A percentile compares a stretch with the other conserved stretches of the same genome.
Evolutionary conservation across 2,888 invertebrate genomes (phyloP).

Genomic region (Andrena chrysosceles): DNA sequence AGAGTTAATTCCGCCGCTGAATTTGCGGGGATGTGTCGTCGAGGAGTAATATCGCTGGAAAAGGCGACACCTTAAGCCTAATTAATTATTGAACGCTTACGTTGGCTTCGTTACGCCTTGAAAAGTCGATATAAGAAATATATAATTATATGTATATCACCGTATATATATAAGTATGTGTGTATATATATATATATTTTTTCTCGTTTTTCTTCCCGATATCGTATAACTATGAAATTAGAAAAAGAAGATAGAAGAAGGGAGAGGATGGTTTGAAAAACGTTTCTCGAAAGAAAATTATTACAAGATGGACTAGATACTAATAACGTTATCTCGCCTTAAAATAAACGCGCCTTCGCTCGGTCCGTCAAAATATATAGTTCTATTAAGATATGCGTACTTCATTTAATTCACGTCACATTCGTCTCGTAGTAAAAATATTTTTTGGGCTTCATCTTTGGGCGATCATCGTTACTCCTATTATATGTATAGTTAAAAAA

Average conservation of each 20-base stretch:
- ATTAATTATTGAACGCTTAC: conserved; percentile 59
- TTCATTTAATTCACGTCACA: conserved; percentile 43
- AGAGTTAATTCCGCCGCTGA: conserved; percentile 32
- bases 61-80: conserved; percentile 48
- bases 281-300: conserved; percentile 63
- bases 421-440: conserved; percentile 77
- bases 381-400: conserved; percentile 62
- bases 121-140: conserved; percentile 72
- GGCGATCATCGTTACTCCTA: conserved; percentile 76
- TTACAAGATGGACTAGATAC: conserved; percentile 76
- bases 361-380: conserved; percentile 67
- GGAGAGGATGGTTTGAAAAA: conserved; percentile 30
- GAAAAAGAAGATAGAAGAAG: conserved; percentile 6
- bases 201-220: conserved; percentile 49
- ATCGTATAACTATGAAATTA: conserved; percentile 35
- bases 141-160: conserved; percentile 63
- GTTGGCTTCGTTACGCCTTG: conserved; percentile 51
- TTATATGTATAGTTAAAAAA: conserved; percentile 64
- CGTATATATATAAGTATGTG: conserved; percentile 54
- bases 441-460: conserved; percentile 83
- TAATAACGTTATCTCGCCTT: conserved; percentile 74
- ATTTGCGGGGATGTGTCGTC: conserved; percentile 22
- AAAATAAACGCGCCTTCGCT: conserved; percentile 74
- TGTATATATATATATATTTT: conserved; percentile 51
- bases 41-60: conserved; percentile 34